Conservation (phyloP, 2,888 invertebrate species). For the Silvanus unidentatus region DNA sequence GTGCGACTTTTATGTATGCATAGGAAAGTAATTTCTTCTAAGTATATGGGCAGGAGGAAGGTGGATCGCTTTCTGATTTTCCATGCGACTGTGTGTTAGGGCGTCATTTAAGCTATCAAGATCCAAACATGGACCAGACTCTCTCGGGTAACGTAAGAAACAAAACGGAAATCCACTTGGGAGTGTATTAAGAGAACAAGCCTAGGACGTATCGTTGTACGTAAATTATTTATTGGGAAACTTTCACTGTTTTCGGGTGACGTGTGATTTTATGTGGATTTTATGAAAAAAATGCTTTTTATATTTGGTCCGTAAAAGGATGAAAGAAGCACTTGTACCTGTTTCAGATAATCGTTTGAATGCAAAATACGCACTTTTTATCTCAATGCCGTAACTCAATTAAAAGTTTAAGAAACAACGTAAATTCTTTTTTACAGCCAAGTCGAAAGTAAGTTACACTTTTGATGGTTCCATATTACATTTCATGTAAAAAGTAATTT, state of each 20-base stretch:
- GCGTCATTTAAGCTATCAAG: slow-evolving; percentile 10
- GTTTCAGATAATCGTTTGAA: slow-evolving; percentile 5
- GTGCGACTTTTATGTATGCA: too few relatives aligned
- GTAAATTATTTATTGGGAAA: slow-evolving; percentile 9
- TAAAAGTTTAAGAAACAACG: slow-evolving; percentile 12
- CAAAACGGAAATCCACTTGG: slow-evolving; percentile 10
- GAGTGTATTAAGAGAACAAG: slow-evolving; percentile 10
- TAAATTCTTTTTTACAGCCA: slow-evolving; percentile 5
- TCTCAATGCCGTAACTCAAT: slow-evolving; percentile 6
- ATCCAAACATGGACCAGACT: slow-evolving; percentile 10
- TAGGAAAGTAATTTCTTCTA: too few relatives aligned
- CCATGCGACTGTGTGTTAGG: slow-evolving; percentile 7
- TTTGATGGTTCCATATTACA: slow-evolving; percentile 11
- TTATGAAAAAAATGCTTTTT: too few relatives aligned
- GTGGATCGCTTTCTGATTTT: slow-evolving; percentile 7
- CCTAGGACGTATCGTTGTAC: slow-evolving; percentile 11
- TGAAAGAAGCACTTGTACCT: too few relatives aligned
- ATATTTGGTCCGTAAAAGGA: too few relatives aligned
- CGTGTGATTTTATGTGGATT: too few relatives aligned
- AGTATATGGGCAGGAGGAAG: slow-evolving; percentile 9
- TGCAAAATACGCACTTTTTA: slow-evolving; percentile 1
- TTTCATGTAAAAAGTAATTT: not conserved
- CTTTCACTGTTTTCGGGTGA: too few relatives aligned
- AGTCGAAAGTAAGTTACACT: slow-evolving; percentile 8
- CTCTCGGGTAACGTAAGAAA: slow-evolving; percentile 12